Evolutionary conservation across 1,140 invertebrate genomes (phyloP).

Genomic region (Ectropis grisescens): DNA sequence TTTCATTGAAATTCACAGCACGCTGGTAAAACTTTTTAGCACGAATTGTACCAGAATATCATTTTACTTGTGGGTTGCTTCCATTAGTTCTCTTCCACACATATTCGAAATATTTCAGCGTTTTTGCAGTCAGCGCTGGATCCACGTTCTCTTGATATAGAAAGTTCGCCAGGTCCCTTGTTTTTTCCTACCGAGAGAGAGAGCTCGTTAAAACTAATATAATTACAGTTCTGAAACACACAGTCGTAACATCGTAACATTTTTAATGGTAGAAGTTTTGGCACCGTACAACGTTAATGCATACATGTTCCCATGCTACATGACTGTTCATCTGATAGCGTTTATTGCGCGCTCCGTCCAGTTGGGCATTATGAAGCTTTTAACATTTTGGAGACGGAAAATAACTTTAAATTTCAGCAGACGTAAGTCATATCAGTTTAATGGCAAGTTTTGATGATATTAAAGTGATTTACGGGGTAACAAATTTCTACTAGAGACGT

Average conservation of each 20-base stretch:
- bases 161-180: slow-evolving; percentile 51
- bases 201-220: slow-evolving; percentile 39
- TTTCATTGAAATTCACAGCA: too few relatives aligned
- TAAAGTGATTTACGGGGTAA: too few relatives aligned
- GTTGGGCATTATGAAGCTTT: too few relatives aligned
- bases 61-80: slow-evolving; percentile 58
- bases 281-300: slow-evolving; percentile 10
- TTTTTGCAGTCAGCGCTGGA: slow-evolving; percentile 37
- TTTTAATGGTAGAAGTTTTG: slow-evolving; percentile 32
- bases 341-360: too few relatives aligned
- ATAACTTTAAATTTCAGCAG: too few relatives aligned
- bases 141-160: slow-evolving; percentile 55
- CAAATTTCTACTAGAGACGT: too few relatives aligned
- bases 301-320: slow-evolving; percentile 1
- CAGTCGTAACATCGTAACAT: slow-evolving; percentile 23
- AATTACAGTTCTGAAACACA: slow-evolving; percentile 23
- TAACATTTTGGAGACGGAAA: too few relatives aligned
- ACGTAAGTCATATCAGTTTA: too few relatives aligned
- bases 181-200: slow-evolving; percentile 48
- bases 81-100: slow-evolving; percentile 62
- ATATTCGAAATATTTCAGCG: slow-evolving; percentile 62
- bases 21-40: too few relatives aligned
- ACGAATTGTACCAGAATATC: too few relatives aligned
- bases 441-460: too few relatives aligned
- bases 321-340: too few relatives aligned